These are phyloP conservation scores for Danio tinwini DNA, from an alignment of 2,797 vertebrate genomes.

Conservation along the genomic window DNA sequence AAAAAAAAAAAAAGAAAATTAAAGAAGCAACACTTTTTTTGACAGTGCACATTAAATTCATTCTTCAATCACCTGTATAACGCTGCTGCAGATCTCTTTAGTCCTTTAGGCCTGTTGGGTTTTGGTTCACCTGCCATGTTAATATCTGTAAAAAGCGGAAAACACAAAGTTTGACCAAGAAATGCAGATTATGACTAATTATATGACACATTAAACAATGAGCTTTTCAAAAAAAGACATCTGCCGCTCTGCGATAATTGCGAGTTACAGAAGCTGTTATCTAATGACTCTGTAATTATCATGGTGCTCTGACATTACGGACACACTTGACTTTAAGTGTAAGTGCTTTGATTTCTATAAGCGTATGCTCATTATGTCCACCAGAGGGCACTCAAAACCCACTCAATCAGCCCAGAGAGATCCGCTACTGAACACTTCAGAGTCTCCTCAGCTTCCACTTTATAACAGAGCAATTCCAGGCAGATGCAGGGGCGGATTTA, in stretches of 20 bases:
- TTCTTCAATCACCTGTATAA: slow-evolving; percentile 84
- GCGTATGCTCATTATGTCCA: not conserved
- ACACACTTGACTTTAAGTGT: slow-evolving; percentile 8
- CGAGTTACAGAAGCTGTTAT: slow-evolving; percentile 11
- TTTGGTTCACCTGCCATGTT: slow-evolving; percentile 97
- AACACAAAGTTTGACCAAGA: not conserved
- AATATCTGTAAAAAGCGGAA: slow-evolving; percentile 80
- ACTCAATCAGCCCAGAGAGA: not conserved
- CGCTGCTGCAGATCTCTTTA: slow-evolving; percentile 88
- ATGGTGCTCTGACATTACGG: not conserved
- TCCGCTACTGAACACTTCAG: not conserved
- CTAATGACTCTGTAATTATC: slow-evolving; percentile 13
- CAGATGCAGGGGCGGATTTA: too few relatives aligned
- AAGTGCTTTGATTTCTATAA: not conserved
- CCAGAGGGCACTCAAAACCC: slow-evolving; percentile 44
- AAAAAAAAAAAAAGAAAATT: too few relatives aligned
- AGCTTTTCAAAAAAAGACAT: slow-evolving; percentile 22
- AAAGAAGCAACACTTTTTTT: too few relatives aligned
- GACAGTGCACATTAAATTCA: not conserved
- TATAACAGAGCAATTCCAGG: not conserved
- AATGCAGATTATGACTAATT: not conserved
- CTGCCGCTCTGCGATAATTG: slow-evolving; percentile 13
- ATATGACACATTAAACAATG: slow-evolving; percentile 4
- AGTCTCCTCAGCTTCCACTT: not conserved
- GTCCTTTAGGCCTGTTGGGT: slow-evolving; percentile 87